A percentile compares a stretch with the other conserved stretches of the same genome.
Evolutionary conservation across 2,888 invertebrate species (phyloP).

Genomic region (Ceratothoa steindachneri): DNA sequence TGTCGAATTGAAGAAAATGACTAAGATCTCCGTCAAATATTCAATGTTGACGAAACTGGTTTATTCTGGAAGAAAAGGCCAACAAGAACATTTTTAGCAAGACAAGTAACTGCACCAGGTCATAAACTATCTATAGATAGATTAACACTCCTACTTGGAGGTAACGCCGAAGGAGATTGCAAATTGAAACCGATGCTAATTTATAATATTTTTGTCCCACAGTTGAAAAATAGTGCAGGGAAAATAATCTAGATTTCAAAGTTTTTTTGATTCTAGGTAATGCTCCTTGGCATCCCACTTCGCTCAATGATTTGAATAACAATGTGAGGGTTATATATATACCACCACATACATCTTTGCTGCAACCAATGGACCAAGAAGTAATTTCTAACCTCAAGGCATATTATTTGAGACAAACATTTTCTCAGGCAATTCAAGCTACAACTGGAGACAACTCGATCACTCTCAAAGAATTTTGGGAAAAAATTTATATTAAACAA

Average conservation of each 20-base stretch:
- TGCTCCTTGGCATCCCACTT: no score
- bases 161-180: not conserved
- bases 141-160: not conserved
- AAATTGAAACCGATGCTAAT: not conserved
- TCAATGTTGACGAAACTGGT: conserved; percentile 7
- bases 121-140: not conserved
- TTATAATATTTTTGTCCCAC: not conserved
- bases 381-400: not conserved
- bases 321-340: not conserved
- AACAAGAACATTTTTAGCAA: not conserved
- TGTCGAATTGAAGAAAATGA: no score
- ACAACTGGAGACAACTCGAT: no score
- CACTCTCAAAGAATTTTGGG: no score
- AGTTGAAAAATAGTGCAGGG: not conserved
- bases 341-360: not conserved
- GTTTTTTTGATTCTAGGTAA: no score
- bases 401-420: not conserved
- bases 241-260: no score
- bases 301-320: no score
- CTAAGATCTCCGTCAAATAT: no score
- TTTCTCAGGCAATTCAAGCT: no score
- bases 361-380: not conserved
- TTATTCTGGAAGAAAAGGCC: not conserved
- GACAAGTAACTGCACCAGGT: not conserved
- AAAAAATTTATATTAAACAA: no score